Evolutionary conservation across 2,113 vertebrate genomes (phyloP).

Genomic region (Columbina picui): DNA sequence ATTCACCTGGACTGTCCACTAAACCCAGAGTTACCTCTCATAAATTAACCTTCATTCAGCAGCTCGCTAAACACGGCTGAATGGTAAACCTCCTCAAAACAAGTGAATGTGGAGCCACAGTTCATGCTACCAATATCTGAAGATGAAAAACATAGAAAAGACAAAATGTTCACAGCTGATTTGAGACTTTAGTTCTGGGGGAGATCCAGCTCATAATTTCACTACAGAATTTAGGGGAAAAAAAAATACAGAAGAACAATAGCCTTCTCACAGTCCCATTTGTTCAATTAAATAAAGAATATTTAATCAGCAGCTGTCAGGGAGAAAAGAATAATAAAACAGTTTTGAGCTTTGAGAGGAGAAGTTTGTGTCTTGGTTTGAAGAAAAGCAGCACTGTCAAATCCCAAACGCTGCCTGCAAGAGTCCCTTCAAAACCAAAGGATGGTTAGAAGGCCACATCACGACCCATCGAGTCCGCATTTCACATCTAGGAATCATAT

Average conservation of each 20-base stretch:
- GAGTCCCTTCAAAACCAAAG: neutral
- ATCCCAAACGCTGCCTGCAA: neutral
- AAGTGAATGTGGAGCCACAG: neutral
- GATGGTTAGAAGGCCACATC: neutral
- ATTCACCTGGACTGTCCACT: neutral
- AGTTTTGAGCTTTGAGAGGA: neutral
- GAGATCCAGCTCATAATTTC: neutral
- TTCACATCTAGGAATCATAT: neutral
- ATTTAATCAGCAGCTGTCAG: neutral
- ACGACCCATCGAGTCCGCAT: neutral
- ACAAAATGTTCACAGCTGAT: neutral
- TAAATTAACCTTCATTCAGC: neutral
- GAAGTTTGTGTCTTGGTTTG: neutral
- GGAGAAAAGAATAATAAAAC: neutral
- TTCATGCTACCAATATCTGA: accelerated
- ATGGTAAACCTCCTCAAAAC: neutral
- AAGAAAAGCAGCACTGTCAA: neutral
- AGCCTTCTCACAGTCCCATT: neutral
- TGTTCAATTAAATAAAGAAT: neutral
- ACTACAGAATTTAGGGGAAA: neutral
- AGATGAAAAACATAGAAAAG: neutral
- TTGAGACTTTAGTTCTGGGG: neutral
- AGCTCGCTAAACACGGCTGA: neutral
- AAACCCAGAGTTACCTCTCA: neutral
- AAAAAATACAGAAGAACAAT: neutral